Evolutionary conservation across 2,113 vertebrate genomes (phyloP).

Genomic region (Equus przewalskii): DNA sequence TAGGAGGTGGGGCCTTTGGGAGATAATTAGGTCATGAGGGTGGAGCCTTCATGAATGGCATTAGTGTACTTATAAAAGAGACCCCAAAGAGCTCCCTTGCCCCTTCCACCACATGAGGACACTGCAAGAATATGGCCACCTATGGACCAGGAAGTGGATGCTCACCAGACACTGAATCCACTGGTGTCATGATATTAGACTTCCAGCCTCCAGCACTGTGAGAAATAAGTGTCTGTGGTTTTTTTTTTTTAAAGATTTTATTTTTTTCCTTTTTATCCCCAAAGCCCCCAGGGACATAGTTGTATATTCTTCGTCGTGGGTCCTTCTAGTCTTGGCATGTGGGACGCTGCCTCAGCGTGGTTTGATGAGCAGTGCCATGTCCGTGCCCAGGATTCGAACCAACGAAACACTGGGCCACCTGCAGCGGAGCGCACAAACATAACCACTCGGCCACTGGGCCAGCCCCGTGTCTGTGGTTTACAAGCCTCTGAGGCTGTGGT

Average conservation of each 20-base stretch:
- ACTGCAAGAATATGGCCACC: neutral
- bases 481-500: neutral
- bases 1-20: neutral
- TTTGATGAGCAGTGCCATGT: too few relatives aligned
- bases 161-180: neutral
- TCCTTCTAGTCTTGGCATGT: too few relatives aligned
- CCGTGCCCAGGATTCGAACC: too few relatives aligned
- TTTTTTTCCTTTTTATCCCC: too few relatives aligned
- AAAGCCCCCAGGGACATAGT: too few relatives aligned
- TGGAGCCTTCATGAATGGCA: neutral
- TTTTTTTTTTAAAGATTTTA: too few relatives aligned
- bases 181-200: neutral
- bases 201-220: neutral
- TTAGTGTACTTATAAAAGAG: neutral
- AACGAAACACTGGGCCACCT: too few relatives aligned
- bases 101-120: neutral
- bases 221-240: neutral
- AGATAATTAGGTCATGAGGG: neutral
- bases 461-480: neutral
- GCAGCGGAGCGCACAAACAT: too few relatives aligned
- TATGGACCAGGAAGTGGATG: neutral
- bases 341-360: too few relatives aligned
- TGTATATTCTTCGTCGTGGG: too few relatives aligned
- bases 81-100: neutral
- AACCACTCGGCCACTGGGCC: too few relatives aligned